Conservation (phyloP, 1,140 invertebrate genomes). For the Drosophila sp. region DNA sequence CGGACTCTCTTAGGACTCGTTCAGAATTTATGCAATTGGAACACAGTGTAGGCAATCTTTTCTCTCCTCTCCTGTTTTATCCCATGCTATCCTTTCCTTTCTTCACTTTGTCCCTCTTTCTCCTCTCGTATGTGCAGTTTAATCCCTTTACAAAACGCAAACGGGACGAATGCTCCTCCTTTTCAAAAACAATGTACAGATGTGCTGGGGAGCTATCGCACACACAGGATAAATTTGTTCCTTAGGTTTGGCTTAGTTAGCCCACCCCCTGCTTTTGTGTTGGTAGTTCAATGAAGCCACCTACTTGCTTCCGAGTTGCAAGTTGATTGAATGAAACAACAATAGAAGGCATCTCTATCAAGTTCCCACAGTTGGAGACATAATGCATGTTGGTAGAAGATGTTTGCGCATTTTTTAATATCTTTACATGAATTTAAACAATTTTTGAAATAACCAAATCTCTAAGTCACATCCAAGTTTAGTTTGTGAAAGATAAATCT, state of each 20-base stretch:
- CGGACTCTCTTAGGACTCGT: not conserved
- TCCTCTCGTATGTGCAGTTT: constrained; percentile 14
- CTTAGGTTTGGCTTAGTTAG: not conserved
- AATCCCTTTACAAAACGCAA: constrained; percentile 27
- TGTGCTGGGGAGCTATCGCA: not conserved
- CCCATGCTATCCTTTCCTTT: constrained; percentile 2
- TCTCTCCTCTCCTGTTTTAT: constrained; percentile 7
- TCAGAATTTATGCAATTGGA: constrained; percentile 37
- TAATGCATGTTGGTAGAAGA: too few species aligned
- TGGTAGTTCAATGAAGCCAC: too few species aligned
- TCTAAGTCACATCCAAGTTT: too few species aligned
- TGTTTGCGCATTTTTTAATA: too few species aligned
- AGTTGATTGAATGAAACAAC: too few species aligned
- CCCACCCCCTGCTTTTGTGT: too few species aligned
- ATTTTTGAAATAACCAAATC: too few species aligned
- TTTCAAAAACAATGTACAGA: constrained; percentile 24
- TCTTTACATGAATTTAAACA: too few species aligned
- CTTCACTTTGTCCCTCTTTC: not conserved
- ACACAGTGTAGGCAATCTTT: constrained; percentile 4
- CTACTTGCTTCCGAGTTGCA: too few species aligned
- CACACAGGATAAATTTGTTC: constrained; percentile 2
- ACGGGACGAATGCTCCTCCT: not conserved
- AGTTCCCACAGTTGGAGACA: too few species aligned
- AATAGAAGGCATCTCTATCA: too few species aligned
- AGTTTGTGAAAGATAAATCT: too few species aligned